phyloP scores from a whole-genome alignment of 2,113 vertebrate genomes.

The Plestiodon gilberti region DNA sequence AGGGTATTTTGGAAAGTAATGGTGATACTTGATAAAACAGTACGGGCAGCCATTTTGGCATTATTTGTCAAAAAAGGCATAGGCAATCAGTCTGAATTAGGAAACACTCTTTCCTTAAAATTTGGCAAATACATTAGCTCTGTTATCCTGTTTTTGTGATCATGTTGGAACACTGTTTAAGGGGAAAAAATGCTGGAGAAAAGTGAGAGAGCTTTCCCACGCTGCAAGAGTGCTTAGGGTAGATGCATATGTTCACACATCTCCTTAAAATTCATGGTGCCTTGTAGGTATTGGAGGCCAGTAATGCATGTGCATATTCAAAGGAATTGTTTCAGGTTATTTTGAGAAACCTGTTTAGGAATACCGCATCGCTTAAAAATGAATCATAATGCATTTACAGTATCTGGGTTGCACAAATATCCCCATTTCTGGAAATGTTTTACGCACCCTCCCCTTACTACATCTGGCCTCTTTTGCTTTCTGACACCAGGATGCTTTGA shows the following conservation, averaged over 20 bases:
- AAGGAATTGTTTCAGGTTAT: not conserved
- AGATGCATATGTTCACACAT: not conserved
- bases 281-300: not conserved
- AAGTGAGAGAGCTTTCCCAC: not conserved
- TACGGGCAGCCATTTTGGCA: not conserved
- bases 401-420: not conserved
- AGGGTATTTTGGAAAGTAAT: not conserved
- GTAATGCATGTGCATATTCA: not conserved
- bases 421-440: not conserved
- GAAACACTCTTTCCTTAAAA: rapidly evolving
- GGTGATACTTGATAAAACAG: not conserved
- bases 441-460: too few relatives aligned
- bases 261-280: not conserved
- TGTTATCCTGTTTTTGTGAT: not conserved
- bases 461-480: too few relatives aligned
- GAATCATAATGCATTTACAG: not conserved
- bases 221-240: not conserved
- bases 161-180: not conserved
- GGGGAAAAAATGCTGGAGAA: not conserved
- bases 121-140: not conserved
- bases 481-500: not conserved
- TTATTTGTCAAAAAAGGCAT: not conserved
- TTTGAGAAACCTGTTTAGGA: not conserved
- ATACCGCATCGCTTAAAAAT: not conserved
- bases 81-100: not conserved